These are phyloP conservation scores for Orthonevra nobilis DNA, from an alignment of 2,888 invertebrate species.

Conservation along the genomic window DNA sequence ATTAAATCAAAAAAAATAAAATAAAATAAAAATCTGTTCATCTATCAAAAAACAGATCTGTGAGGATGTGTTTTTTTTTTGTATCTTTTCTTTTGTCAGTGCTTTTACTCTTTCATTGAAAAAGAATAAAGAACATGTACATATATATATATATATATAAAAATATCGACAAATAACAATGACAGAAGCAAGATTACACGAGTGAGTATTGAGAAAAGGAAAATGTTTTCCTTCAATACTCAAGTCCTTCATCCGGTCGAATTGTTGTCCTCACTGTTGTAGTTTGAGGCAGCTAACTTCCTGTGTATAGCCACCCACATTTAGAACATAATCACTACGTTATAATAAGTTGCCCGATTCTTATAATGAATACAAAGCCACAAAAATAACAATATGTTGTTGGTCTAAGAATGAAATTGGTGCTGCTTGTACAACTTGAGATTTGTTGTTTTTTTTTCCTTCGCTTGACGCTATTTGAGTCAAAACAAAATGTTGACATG, in stretches of 20 bases:
- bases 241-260: too few relatives aligned
- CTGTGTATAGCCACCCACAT: slow-evolving; percentile 36
- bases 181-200: slow-evolving; percentile 47
- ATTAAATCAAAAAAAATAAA: too few relatives aligned
- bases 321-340: slow-evolving; percentile 57
- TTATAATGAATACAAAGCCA: slow-evolving; percentile 58
- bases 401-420: slow-evolving; percentile 50
- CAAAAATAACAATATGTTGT: slow-evolving; percentile 57
- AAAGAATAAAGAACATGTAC: slow-evolving; percentile 6
- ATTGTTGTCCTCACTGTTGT: too few relatives aligned
- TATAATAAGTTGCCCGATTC: slow-evolving; percentile 56
- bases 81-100: neutral
- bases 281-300: slow-evolving; percentile 18
- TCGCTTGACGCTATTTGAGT: slow-evolving; percentile 45
- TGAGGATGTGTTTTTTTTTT: too few relatives aligned
- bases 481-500: slow-evolving; percentile 54
- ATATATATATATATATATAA: neutral
- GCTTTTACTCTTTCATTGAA: neutral
- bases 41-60: too few relatives aligned
- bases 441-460: too few relatives aligned
- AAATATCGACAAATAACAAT: slow-evolving; percentile 44
- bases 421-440: slow-evolving; percentile 50
- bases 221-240: slow-evolving; percentile 49
- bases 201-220: slow-evolving; percentile 55
- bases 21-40: too few relatives aligned